These are phyloP conservation scores for Trichonephila clavipes DNA, from an alignment of 1,140 invertebrate genomes.

Conservation along the genomic window DNA sequence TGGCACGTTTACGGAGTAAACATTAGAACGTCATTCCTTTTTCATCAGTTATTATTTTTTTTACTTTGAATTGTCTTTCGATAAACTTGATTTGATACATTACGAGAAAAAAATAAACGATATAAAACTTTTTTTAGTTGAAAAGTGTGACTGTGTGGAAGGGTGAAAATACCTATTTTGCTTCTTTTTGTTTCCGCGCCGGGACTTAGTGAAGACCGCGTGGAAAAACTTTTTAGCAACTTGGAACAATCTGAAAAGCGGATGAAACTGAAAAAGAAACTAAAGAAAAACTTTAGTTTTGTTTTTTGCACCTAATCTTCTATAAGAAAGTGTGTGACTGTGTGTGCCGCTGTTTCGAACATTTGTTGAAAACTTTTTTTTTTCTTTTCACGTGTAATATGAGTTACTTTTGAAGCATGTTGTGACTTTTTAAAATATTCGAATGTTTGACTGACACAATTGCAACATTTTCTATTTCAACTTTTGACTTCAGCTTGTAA, in stretches of 20 bases:
- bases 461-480: neutral
- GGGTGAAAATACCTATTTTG: neutral
- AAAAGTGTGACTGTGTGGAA: neutral
- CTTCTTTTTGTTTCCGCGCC: neutral
- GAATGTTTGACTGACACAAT: neutral
- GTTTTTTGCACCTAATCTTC: neutral
- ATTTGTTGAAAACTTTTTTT: neutral
- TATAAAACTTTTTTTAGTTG: neutral
- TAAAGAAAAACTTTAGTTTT: neutral
- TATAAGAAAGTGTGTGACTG: neutral
- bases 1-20: neutral
- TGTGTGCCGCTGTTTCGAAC: neutral
- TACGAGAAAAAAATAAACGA: neutral
- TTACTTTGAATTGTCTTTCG: neutral
- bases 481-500: neutral
- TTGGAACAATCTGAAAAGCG: neutral
- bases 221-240: neutral
- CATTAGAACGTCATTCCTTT: conserved; percentile 4
- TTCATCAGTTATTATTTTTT: neutral
- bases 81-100: neutral
- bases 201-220: too few species aligned
- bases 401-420: neutral
- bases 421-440: neutral
- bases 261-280: conserved; percentile 27
- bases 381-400: neutral